Conservation (phyloP, 2,113 vertebrate genomes). For the Oncorhynchus clarkii region DNA sequence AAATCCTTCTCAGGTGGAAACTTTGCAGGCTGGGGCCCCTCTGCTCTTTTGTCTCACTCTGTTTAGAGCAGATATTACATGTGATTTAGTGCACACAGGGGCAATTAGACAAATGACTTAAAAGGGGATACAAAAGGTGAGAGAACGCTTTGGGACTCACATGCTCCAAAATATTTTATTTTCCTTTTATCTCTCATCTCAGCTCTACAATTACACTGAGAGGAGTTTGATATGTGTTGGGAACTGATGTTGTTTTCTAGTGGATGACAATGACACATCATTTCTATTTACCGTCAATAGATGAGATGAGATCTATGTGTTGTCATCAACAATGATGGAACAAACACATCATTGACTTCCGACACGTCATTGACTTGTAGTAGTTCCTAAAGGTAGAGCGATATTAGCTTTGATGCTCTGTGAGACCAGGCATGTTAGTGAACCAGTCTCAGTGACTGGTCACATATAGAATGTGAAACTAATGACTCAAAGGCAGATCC, state of each 20-base stretch:
- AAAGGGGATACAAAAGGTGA: constrained; percentile 40
- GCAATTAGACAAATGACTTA: constrained; percentile 36
- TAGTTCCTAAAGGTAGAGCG: not conserved
- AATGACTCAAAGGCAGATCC: not conserved
- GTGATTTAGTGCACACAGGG: constrained; percentile 33
- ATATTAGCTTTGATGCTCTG: no score
- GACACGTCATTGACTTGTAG: not conserved
- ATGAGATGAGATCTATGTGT: not conserved
- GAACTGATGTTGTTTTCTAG: constrained; percentile 35
- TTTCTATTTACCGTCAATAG: not conserved
- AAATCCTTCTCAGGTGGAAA: constrained; percentile 41
- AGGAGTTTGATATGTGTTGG: constrained; percentile 18
- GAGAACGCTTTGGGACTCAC: constrained; percentile 2
- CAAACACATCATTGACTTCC: no score
- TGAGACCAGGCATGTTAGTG: not conserved
- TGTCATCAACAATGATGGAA: not conserved
- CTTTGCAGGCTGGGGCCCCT: constrained; percentile 39
- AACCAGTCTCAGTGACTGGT: not conserved
- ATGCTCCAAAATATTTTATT: constrained; percentile 11
- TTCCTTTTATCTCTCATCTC: constrained; percentile 3
- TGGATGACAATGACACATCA: not conserved
- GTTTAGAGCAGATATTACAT: constrained; percentile 53
- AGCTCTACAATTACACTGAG: constrained; percentile 22
- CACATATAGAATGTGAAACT: not conserved
- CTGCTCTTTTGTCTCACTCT: constrained; percentile 46